These are phyloP conservation scores for Aphrophora alni DNA, from an alignment of 2,888 invertebrate species.

Conservation along the genomic window DNA sequence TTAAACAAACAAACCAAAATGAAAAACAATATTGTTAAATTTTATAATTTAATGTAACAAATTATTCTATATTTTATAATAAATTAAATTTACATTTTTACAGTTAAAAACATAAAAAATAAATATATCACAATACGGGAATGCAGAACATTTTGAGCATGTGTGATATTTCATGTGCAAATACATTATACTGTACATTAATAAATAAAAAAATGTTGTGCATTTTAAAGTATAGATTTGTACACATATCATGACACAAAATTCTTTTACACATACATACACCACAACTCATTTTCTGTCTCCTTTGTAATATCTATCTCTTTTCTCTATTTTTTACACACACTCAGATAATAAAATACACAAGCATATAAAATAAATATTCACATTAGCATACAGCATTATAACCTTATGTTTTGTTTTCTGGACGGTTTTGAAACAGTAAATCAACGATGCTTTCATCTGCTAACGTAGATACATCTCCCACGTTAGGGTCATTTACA, in stretches of 20 bases:
- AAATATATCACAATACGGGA: not conserved
- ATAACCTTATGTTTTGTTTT: conserved; percentile 30
- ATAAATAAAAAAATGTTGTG: not conserved
- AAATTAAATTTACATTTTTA: not conserved
- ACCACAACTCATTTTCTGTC: not conserved
- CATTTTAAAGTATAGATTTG: not conserved
- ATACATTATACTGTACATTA: not conserved
- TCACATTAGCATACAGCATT: not conserved
- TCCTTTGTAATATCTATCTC: not conserved
- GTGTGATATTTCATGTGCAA: not conserved
- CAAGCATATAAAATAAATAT: not conserved
- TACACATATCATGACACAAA: not conserved
- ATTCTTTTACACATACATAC: not conserved
- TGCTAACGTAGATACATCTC: conserved; percentile 93
- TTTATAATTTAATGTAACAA: not conserved
- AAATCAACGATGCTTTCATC: conserved; percentile 88
- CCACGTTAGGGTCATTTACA: conserved; percentile 84
- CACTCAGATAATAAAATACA: not conserved
- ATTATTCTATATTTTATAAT: not conserved
- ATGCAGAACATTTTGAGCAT: not conserved
- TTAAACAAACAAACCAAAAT: not conserved
- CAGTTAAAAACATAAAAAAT: not conserved
- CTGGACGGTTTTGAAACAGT: conserved; percentile 75
- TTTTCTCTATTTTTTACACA: not conserved
- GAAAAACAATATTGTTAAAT: not conserved